A percentile compares a stretch with the other conserved stretches of the same genome.
These are phyloP conservation scores for Premnoplex brunnescens DNA, from an alignment of 2,797 vertebrate species.

Conservation along the genomic window DNA sequence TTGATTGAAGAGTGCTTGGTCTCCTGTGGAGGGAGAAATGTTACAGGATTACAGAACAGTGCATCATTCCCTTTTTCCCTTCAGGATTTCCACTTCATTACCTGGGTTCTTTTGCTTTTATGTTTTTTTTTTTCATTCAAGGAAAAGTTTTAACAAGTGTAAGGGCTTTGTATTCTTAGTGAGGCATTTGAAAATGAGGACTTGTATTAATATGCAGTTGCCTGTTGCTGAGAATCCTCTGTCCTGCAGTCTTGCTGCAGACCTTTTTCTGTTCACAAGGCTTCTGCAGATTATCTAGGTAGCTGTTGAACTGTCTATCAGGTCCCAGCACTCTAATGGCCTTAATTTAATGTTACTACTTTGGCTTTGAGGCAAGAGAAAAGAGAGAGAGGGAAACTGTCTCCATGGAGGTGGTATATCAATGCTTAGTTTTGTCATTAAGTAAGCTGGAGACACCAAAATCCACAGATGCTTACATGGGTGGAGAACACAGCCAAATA, in stretches of 20 bases:
- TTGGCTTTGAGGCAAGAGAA: not conserved
- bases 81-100: not conserved
- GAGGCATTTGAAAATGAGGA: not conserved
- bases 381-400: not conserved
- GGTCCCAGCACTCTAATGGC: not conserved
- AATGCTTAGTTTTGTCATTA: not conserved
- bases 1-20: not conserved
- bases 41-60: not conserved
- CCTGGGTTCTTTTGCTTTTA: not conserved
- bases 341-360: not conserved
- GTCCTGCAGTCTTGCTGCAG: not conserved
- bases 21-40: not conserved
- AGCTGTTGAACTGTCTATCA: not conserved
- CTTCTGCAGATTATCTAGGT: not conserved
- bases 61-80: not conserved
- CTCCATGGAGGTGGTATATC: not conserved
- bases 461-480: not conserved
- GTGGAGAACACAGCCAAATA: not conserved
- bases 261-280: not conserved
- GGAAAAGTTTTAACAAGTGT: not conserved
- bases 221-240: not conserved
- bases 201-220: not conserved
- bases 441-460: not conserved
- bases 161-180: not conserved
- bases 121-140: not conserved